phyloP scores from a whole-genome alignment of 2,888 invertebrate species.

The Vesta saturnalis region DNA sequence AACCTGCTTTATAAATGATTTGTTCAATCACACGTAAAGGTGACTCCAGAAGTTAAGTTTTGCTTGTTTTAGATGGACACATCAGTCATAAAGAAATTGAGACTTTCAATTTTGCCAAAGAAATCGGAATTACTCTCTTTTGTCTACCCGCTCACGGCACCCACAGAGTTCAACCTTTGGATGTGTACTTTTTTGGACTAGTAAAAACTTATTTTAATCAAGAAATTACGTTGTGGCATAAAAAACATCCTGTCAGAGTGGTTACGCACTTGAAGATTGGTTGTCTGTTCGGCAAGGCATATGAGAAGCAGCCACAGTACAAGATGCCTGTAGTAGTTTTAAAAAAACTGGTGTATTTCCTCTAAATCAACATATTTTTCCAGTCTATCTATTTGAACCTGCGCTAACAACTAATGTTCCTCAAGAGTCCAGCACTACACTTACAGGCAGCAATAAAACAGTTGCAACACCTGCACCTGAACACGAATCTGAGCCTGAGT shows the following conservation, averaged over 20 bases:
- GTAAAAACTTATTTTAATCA: not conserved
- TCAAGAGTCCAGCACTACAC: not conserved
- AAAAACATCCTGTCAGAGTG: not conserved
- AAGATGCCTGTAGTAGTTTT: not conserved
- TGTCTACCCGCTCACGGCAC: too few relatives aligned
- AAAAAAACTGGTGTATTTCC: not conserved
- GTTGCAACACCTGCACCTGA: not conserved
- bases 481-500: not conserved
- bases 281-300: not conserved
- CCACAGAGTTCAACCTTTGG: too few relatives aligned
- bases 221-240: not conserved
- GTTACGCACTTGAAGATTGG: not conserved
- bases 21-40: constrained; percentile 3
- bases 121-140: not conserved
- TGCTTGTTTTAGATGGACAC: not conserved
- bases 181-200: not conserved
- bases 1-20: not conserved
- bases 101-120: not conserved
- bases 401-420: not conserved
- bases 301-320: not conserved
- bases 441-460: not conserved
- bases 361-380: not conserved
- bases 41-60: not conserved
- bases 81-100: not conserved
- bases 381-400: not conserved